Base-by-base conservation (phyloP, 2,888 invertebrate species). In the Leucoma salicis region DNA sequence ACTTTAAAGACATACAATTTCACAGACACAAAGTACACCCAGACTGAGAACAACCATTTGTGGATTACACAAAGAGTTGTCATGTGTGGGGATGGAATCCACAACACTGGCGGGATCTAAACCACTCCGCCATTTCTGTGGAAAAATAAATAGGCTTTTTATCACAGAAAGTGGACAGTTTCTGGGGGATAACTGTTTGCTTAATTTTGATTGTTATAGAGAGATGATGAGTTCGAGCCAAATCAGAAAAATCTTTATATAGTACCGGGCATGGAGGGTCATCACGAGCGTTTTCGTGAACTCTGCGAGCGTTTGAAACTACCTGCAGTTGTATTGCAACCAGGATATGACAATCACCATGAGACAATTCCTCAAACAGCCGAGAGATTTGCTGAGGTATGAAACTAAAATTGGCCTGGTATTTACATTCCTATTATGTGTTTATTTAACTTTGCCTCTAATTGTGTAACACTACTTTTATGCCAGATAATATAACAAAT, bases 191-290 rank as follows among this genome's bases (percentile, higher is more conserved):
- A n/a, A n/a, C n/a, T n/a, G n/a, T n/a, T n/a, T n/a, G n/a, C n/a
- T n/a, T n/a, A n/a, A n/a, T n/a, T n/a, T n/a, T n/a, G n/a, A n/a
- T n/a, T n/a, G n/a, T 21, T 21, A 29, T 47, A 82, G 82, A 56
- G 63, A 36, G 65, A 60, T 10, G 68, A 75, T 7, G 78, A 74
- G 27, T 66, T 72, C 18, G 66, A 80, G 14, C 33, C 46, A 0
- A 63, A 39, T 6, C 46, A 61, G 33, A 53, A 60, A 0, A 68
- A 71, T 36, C 42, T 78, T 32, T 66, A 62, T 42, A 57, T 77
- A 15, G 43, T 78, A 12, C 77, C 80, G 3, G 79, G 79, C 1
- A 31, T 80, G 18, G 79, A 80, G 39, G 78, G 78, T 0, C 67
- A 74, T 31, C 60, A 70, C 24, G 46, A 48, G 3, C 56, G 65